Percentiles rank a stretch among this genome's conserved stretches.
Conservation (phyloP, 2,888 invertebrate species). For the Monochamus alternatus region DNA sequence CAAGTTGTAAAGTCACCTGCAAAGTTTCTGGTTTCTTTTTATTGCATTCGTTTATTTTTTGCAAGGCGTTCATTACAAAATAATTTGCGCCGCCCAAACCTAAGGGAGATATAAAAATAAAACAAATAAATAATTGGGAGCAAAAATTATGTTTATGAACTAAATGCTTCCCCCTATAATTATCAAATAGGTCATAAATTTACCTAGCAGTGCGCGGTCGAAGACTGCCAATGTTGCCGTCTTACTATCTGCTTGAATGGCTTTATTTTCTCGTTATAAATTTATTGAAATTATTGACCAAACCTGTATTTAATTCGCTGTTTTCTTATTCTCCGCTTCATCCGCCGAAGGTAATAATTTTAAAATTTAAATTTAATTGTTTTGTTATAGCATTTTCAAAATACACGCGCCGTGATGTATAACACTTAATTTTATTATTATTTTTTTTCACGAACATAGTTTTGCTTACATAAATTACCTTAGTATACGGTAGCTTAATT, state of each 20-base stretch:
- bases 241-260: slow-evolving; percentile 65
- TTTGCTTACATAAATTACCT: slow-evolving; percentile 30
- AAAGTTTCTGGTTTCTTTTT: too few relatives aligned
- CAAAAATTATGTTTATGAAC: too few relatives aligned
- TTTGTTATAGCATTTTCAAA: slow-evolving; percentile 17
- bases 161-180: slow-evolving; percentile 62
- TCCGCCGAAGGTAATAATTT: slow-evolving; percentile 24
- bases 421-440: slow-evolving; percentile 22
- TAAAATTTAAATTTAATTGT: slow-evolving; percentile 34
- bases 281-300: slow-evolving; percentile 64
- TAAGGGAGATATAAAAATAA: too few relatives aligned
- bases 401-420: not conserved
- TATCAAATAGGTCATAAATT: slow-evolving; percentile 68
- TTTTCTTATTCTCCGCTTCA: slow-evolving; percentile 25
- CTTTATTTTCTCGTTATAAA: slow-evolving; percentile 68
- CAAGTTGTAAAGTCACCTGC: too few relatives aligned
- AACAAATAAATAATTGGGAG: too few relatives aligned
- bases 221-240: slow-evolving; percentile 63
- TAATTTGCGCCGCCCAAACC: too few relatives aligned
- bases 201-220: slow-evolving; percentile 57
- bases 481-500: slow-evolving; percentile 7
- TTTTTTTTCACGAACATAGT: slow-evolving; percentile 15
- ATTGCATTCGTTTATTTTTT: too few relatives aligned
- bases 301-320: slow-evolving; percentile 62
- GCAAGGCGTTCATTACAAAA: too few relatives aligned